These are phyloP conservation scores for Myrmecobius fasciatus DNA, from an alignment of 2,113 vertebrate species.

Conservation along the genomic window DNA sequence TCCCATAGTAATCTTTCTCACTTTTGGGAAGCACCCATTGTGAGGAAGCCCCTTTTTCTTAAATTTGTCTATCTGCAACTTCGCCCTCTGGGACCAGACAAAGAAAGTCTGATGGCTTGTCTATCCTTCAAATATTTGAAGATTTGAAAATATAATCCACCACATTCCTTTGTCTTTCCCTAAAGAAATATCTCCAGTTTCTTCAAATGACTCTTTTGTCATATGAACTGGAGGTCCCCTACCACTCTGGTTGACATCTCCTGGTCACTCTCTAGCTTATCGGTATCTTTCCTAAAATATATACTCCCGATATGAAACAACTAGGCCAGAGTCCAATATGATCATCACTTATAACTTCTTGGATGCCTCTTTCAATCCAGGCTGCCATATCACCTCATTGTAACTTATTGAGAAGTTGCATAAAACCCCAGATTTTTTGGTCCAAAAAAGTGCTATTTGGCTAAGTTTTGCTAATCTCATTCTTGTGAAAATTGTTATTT, in stretches of 20 bases:
- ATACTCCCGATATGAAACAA: neutral
- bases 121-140: neutral
- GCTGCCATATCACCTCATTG: neutral
- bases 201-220: neutral
- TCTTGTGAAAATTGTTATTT: neutral
- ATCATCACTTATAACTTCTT: no score
- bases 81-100: neutral
- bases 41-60: neutral
- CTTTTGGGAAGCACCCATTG: neutral
- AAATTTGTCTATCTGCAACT: neutral
- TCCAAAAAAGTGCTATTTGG: neutral
- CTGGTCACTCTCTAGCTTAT: neutral
- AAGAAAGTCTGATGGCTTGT: neutral
- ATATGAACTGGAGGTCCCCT: neutral
- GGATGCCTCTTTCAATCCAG: neutral
- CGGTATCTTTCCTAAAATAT: neutral
- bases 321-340: neutral
- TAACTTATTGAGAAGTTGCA: neutral
- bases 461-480: neutral
- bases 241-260: neutral
- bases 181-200: neutral
- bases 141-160: neutral
- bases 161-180: neutral
- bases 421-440: neutral
- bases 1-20: neutral